These are phyloP conservation scores for Umimayanthus kanabou DNA, from an alignment of 92 coral and sea anemone genomes.

Conservation along the genomic window DNA sequence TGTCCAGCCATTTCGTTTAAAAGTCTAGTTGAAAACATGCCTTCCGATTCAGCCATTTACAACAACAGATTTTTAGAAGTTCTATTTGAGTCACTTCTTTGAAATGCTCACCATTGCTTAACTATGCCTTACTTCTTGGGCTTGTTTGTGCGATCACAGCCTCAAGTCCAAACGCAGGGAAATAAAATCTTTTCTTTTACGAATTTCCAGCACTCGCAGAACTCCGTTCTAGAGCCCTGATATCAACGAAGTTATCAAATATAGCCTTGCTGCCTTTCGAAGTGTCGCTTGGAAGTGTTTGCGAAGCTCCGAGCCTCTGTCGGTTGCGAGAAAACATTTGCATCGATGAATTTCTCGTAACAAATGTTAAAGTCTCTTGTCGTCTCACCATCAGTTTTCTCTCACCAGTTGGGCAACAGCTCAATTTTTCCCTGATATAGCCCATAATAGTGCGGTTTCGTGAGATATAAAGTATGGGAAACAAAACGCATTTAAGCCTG, in stretches of 20 bases:
- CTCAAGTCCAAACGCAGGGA: not conserved
- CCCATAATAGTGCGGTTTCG: conserved; percentile 63
- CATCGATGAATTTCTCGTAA: conserved; percentile 18
- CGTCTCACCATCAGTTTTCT: conserved; percentile 7
- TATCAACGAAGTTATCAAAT: conserved; percentile 22
- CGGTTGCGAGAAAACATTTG: conserved; percentile 39
- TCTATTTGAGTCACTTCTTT: too few species aligned
- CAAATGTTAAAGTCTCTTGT: conserved; percentile 8
- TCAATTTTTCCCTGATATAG: conserved; percentile 47
- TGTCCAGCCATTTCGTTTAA: not conserved
- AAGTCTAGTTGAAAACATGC: too few species aligned
- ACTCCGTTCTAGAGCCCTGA: conserved; percentile 16
- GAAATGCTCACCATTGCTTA: not conserved
- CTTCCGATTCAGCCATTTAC: not conserved
- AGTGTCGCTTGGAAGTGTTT: not conserved
- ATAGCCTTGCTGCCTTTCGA: not conserved
- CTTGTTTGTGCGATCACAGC: not conserved
- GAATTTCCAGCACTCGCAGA: not conserved
- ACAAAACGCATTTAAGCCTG: conserved; percentile 67
- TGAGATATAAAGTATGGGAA: conserved; percentile 71
- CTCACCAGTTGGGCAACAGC: conserved; percentile 38
- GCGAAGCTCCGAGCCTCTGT: not conserved
- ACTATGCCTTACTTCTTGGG: not conserved
- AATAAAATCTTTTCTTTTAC: not conserved
- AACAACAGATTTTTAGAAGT: not conserved